Conservation (phyloP, 1,140 invertebrate species). For the Galleria mellonella region DNA sequence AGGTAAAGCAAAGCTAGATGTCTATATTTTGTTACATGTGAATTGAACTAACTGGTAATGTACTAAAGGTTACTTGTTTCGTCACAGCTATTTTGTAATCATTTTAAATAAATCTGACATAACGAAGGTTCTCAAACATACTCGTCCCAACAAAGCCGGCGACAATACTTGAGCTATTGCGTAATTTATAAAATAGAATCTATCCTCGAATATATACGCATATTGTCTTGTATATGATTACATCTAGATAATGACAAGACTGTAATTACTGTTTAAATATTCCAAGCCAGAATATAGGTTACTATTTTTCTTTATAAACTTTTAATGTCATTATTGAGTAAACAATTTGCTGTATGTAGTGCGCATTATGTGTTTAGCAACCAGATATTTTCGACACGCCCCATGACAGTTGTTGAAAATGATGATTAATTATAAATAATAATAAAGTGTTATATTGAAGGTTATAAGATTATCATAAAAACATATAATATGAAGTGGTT, state of each 20-base stretch:
- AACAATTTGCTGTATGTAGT: too few relatives aligned
- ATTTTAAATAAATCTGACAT: conserved; percentile 19
- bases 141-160: conserved; percentile 1
- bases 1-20: too few relatives aligned
- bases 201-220: background rate
- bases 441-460: background rate
- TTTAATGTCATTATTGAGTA: too few relatives aligned
- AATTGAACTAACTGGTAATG: conserved; percentile 1
- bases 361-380: too few relatives aligned
- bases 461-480: conserved; percentile 1
- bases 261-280: too few relatives aligned
- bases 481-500: background rate
- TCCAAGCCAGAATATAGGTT: too few relatives aligned
- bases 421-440: background rate
- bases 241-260: too few relatives aligned
- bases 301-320: too few relatives aligned
- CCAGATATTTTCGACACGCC: too few relatives aligned
- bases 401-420: background rate
- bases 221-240: too few relatives aligned
- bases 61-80: conserved; percentile 16
- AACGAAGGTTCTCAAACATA: conserved; percentile 11
- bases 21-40: background rate
- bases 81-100: conserved; percentile 14
- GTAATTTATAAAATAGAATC: background rate
- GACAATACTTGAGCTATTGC: conserved; percentile 10